Conservation (phyloP, 2,797 vertebrate genomes). For the Spinus olivaceus region DNA sequence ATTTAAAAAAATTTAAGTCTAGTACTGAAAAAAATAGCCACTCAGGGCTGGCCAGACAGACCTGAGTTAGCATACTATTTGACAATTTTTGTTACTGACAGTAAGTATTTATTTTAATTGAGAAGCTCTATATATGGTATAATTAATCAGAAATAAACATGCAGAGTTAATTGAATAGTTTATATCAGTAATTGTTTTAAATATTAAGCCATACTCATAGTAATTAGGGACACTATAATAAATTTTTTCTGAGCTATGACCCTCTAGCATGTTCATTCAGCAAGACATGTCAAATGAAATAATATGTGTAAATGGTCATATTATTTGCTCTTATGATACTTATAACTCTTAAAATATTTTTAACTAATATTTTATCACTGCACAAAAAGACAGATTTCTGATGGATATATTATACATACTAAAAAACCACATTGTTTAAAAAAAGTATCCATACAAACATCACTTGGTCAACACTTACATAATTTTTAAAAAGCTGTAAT, state of each 20-base stretch:
- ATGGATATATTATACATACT: neutral
- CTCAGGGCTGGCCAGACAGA: neutral
- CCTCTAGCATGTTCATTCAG: neutral
- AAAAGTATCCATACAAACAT: neutral
- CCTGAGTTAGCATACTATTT: neutral
- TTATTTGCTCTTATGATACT: neutral
- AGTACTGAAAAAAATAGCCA: neutral
- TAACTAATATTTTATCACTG: neutral
- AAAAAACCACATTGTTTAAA: neutral
- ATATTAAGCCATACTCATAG: neutral
- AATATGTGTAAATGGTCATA: neutral
- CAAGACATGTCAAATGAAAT: neutral
- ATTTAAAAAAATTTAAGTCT: neutral
- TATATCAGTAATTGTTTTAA: neutral
- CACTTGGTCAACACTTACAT: neutral
- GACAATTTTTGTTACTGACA: neutral
- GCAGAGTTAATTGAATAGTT: neutral
- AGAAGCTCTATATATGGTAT: neutral
- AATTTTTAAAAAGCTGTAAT: neutral
- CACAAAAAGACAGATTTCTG: neutral
- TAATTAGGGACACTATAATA: neutral
- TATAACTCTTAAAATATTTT: neutral
- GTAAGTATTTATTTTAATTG: neutral
- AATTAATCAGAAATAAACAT: neutral
- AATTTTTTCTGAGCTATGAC: neutral